phyloP scores from a whole-genome alignment of 2,797 vertebrate genomes.

The Pangasius macronema region DNA sequence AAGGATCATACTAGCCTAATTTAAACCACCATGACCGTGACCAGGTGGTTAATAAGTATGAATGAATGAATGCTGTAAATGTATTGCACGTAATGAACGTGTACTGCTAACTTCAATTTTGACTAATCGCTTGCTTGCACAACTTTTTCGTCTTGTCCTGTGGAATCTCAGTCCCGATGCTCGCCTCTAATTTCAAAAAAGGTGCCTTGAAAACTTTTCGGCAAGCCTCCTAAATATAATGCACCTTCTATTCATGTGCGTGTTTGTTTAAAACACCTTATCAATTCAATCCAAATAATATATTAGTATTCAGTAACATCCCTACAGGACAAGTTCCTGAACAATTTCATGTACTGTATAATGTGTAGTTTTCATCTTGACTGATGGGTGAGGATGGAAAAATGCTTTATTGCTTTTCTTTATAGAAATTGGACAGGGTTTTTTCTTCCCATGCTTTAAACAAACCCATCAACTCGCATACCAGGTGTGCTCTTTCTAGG shows the following conservation, averaged over 20 bases:
- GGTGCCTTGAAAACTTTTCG: not conserved
- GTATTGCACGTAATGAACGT: not conserved
- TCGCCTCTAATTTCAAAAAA: not conserved
- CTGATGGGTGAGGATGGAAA: not conserved
- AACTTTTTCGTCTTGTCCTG: not conserved
- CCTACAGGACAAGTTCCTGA: not conserved
- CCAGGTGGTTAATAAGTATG: not conserved
- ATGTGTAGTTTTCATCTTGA: not conserved
- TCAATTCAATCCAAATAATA: not conserved
- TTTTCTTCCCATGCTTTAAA: not conserved
- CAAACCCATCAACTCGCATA: not conserved
- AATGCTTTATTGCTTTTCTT: not conserved
- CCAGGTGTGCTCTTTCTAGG: not conserved
- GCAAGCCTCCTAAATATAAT: not conserved
- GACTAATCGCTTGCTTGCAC: not conserved
- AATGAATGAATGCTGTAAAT: not conserved
- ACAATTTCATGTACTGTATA: not conserved
- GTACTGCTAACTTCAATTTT: not conserved
- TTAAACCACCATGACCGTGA: not conserved
- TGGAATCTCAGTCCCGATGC: not conserved
- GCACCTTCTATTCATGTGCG: not conserved
- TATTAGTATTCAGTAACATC: not conserved
- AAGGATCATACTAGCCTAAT: not conserved
- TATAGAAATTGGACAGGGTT: not conserved
- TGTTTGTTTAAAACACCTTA: not conserved